These are phyloP conservation scores for Leucozona laternaria DNA, from an alignment of 2,888 invertebrate species.

Conservation along the genomic window DNA sequence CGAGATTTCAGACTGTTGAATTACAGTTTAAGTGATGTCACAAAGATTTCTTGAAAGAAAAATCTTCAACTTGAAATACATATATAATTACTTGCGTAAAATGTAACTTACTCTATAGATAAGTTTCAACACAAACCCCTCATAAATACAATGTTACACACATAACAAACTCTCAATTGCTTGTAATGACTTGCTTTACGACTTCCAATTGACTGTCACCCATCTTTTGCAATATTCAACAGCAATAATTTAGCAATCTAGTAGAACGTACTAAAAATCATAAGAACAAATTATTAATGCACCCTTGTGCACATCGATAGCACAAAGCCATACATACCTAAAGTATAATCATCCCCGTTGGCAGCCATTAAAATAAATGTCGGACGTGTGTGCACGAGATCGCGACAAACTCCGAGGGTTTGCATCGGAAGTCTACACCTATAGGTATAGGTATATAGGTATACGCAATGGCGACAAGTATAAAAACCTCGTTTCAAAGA, in stretches of 20 bases:
- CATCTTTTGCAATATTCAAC: constrained; percentile 64
- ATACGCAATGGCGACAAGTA: constrained; percentile 51
- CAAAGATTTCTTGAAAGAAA: too few species aligned
- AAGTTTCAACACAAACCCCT: not conserved
- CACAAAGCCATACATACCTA: constrained; percentile 17
- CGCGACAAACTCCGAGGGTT: constrained; percentile 66
- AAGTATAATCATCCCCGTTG: constrained; percentile 68
- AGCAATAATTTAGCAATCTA: constrained; percentile 72
- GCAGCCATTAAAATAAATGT: constrained; percentile 73
- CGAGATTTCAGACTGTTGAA: too few species aligned
- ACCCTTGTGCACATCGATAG: constrained; percentile 72
- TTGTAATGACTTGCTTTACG: constrained; percentile 69
- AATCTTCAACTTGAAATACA: too few species aligned
- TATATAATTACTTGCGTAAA: too few species aligned
- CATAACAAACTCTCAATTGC: constrained; percentile 62
- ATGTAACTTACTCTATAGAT: not conserved
- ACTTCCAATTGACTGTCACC: constrained; percentile 74
- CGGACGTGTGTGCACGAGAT: constrained; percentile 72
- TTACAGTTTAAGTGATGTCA: too few species aligned
- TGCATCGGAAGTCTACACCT: constrained; percentile 5
- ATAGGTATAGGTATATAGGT: constrained; percentile 31
- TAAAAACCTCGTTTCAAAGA: constrained; percentile 30
- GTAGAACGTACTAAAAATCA: constrained; percentile 57
- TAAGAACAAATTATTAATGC: constrained; percentile 77
- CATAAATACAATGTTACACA: not conserved